A percentile compares a stretch with the other conserved stretches of the same genome.
Evolutionary conservation across 2,797 vertebrate genomes (phyloP).

Genomic region (Mus minutoides): DNA sequence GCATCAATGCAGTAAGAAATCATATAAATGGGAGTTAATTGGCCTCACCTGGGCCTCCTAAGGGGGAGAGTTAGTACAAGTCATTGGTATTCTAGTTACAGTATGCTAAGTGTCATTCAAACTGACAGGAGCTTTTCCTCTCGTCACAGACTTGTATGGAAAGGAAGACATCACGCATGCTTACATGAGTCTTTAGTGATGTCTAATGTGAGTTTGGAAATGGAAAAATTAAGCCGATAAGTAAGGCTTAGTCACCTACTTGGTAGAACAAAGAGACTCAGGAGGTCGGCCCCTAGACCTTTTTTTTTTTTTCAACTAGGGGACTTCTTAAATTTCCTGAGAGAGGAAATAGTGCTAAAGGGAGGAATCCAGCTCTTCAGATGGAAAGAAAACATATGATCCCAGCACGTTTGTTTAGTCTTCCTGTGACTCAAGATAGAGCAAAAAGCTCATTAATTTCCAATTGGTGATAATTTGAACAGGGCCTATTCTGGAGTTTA

Average conservation of each 20-base stretch:
- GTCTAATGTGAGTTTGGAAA: slow-evolving; percentile 50
- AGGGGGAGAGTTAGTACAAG: background rate
- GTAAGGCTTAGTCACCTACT: slow-evolving; percentile 44
- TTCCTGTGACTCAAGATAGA: slow-evolving; percentile 81
- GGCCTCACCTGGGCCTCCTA: background rate
- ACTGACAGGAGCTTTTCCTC: background rate
- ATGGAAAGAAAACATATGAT: slow-evolving; percentile 74
- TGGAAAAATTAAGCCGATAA: slow-evolving; percentile 54
- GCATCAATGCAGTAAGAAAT: background rate
- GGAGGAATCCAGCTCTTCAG: slow-evolving; percentile 1
- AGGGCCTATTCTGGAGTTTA: slow-evolving; percentile 80
- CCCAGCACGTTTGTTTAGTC: slow-evolving; percentile 80
- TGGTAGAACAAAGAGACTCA: slow-evolving; percentile 20
- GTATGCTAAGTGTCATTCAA: background rate
- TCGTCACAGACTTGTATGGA: background rate
- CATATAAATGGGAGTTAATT: background rate
- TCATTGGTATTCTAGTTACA: slow-evolving; percentile 17
- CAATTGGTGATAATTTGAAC: slow-evolving; percentile 78
- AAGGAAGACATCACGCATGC: background rate
- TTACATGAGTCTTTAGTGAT: background rate
- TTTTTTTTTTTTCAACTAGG: slow-evolving; percentile 15
- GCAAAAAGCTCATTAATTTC: slow-evolving; percentile 83
- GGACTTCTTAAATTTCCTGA: slow-evolving; percentile 57
- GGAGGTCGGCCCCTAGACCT: background rate
- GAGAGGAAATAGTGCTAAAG: slow-evolving; percentile 63